Evolutionary conservation across 1,140 invertebrate species (phyloP), one percentile per base, ranked within the genome.

Genomic region (Acromyrmex charruanus): DNA sequence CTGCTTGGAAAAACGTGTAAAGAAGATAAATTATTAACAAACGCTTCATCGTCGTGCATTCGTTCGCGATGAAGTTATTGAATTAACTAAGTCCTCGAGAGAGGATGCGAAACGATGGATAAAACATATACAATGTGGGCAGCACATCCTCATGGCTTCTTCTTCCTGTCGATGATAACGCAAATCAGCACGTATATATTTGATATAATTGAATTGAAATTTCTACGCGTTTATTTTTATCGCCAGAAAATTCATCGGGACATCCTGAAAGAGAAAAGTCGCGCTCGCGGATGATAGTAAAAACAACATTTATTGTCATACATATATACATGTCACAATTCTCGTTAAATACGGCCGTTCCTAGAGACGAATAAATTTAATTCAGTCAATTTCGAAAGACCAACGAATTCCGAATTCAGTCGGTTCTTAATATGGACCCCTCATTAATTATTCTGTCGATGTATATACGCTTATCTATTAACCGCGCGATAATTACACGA

Each of bases 301-400:
- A 91, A 92, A 92, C 90, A 91, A 92, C 91, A 90, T 92, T 92
- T 92, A 92, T 92, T 92, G 91, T 92, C 91, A 66, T 89, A 90
- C 87, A 84, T 91, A 91, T 91, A 91, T 91, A 91, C 89, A 91
- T 91, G 88, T 25, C 77, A 87, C 61, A 89, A 90, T 58, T 89
- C 63, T 84, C 55, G 21, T 82, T 85, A 75, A 88, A 91, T 84
- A 61, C n/a, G 14, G n/a, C 39, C 63, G 69, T 61, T 75, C 18
- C 80, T 82, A 82, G 10, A 84, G 69, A 69, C 49, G 77, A 84
- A 51, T 14, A 39, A 75, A 75, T 84, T 44, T 39, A 75, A 35
- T 74, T 84, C 55, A 75, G n/a, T 84, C 69, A 25, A 5, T 74
- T 74, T 75, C 16, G 55, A 71, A 35, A 81, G 65, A 81, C 25